Percentiles rank a stretch among this genome's conserved stretches.
phyloP scores from a whole-genome alignment of 1,140 invertebrate species.

The Drosophila quadrilineata region DNA sequence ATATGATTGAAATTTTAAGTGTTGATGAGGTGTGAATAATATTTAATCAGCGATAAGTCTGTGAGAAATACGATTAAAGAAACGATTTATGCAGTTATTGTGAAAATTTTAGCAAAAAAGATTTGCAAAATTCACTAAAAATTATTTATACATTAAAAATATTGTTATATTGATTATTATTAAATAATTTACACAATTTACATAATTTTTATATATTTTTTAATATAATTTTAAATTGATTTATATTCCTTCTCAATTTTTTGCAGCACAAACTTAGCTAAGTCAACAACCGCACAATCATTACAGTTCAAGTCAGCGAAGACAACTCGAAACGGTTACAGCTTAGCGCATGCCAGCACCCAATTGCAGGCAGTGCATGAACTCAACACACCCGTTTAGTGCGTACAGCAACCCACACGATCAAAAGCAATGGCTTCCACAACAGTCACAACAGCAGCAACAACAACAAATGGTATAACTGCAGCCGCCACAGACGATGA shows the following conservation, averaged over 20 bases:
- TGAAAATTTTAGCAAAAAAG: too few species aligned
- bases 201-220: not conserved
- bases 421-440: conserved; percentile 35
- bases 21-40: not conserved
- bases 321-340: conserved; percentile 1
- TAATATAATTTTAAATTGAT: not conserved
- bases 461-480: conserved; percentile 21
- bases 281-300: conserved; percentile 28
- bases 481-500: conserved; percentile 72
- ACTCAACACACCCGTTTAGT: too few species aligned
- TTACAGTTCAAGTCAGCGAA: conserved; percentile 21
- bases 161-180: too few species aligned
- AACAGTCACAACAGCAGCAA: conserved; percentile 9
- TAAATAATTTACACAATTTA: too few species aligned
- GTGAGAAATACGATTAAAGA: not conserved
- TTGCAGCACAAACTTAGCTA: conserved; percentile 23
- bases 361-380: not conserved
- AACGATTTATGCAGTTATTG: too few species aligned
- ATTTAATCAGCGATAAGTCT: not conserved
- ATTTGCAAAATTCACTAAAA: too few species aligned
- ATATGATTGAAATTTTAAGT: conserved; percentile 10
- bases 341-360: not conserved
- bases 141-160: too few species aligned
- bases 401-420: conserved; percentile 11
- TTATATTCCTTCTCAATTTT: not conserved